A percentile compares a stretch with the other conserved stretches of the same genome.
Evolutionary conservation across 2,797 vertebrate genomes (phyloP).

Genomic region (Aselliscus stoliczkanus): DNA sequence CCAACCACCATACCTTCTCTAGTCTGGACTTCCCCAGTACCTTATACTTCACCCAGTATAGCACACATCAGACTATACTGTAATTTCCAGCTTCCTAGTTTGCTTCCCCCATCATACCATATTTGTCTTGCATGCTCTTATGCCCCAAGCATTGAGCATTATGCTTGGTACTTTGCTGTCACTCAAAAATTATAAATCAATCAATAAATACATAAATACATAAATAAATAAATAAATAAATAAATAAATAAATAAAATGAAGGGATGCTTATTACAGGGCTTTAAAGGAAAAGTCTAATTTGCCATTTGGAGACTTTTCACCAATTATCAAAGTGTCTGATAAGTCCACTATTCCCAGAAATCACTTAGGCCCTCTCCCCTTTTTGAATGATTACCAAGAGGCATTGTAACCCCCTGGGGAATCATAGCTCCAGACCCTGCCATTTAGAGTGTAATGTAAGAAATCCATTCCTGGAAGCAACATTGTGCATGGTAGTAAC

Average conservation of each 20-base stretch:
- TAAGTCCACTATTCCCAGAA: background rate
- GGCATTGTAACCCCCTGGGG: background rate
- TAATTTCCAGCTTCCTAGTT: background rate
- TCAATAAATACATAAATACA: background rate
- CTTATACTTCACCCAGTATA: background rate
- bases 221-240: background rate
- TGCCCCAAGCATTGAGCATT: no score
- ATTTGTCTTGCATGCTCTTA: background rate
- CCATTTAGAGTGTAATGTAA: slow-evolving; percentile 28
- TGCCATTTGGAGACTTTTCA: background rate
- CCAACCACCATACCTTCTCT: background rate
- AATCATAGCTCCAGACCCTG: slow-evolving; percentile 37
- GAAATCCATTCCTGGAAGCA: slow-evolving; percentile 37
- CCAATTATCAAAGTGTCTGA: background rate
- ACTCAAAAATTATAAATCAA: background rate
- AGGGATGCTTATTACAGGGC: background rate
- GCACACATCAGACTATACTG: background rate
- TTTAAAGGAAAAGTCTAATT: background rate
- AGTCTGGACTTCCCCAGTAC: background rate
- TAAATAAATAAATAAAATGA: background rate
- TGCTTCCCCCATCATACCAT: background rate
- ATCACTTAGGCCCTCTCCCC: background rate
- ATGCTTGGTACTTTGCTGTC: background rate
- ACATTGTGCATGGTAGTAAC: background rate
- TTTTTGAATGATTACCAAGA: background rate